Conservation (phyloP, 2,888 invertebrate species). For the Erebia ligea region DNA sequence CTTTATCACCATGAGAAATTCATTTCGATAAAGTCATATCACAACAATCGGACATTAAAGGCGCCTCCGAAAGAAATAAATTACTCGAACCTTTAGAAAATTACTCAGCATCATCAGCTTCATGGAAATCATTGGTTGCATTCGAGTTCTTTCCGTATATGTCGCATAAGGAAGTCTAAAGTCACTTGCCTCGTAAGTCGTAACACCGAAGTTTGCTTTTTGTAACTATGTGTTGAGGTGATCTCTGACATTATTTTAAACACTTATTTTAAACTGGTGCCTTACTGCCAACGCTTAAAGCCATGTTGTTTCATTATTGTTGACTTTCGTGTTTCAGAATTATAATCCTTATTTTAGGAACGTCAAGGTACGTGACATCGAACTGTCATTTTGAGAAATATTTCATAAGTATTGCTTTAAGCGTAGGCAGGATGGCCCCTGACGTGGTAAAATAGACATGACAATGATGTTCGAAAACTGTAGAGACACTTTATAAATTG, state of each 20-base stretch:
- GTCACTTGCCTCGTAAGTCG: slow-evolving; percentile 23
- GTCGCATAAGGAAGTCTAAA: slow-evolving; percentile 59
- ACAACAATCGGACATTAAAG: slow-evolving; percentile 21
- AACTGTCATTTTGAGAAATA: too few species aligned
- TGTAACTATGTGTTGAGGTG: slow-evolving; percentile 16
- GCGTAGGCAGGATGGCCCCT: too few species aligned
- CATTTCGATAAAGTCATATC: slow-evolving; percentile 21
- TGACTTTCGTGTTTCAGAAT: too few species aligned
- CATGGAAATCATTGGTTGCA: slow-evolving; percentile 59
- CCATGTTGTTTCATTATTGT: too few species aligned
- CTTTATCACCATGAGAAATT: slow-evolving; percentile 18
- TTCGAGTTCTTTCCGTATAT: slow-evolving; percentile 56
- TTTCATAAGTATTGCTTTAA: too few species aligned
- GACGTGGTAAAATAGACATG: too few species aligned
- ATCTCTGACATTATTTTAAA: slow-evolving; percentile 12
- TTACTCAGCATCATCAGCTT: slow-evolving; percentile 46
- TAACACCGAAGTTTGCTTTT: slow-evolving; percentile 25
- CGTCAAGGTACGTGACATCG: too few species aligned
- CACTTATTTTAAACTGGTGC: background rate
- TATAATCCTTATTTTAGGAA: too few species aligned
- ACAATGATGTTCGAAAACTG: too few species aligned
- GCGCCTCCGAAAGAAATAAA: slow-evolving; percentile 30
- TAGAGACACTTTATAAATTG: too few species aligned
- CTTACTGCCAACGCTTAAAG: too few species aligned
- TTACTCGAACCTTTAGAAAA: slow-evolving; percentile 44